Conservation (phyloP, 2,888 invertebrate species). For the Rapana venosa region DNA sequence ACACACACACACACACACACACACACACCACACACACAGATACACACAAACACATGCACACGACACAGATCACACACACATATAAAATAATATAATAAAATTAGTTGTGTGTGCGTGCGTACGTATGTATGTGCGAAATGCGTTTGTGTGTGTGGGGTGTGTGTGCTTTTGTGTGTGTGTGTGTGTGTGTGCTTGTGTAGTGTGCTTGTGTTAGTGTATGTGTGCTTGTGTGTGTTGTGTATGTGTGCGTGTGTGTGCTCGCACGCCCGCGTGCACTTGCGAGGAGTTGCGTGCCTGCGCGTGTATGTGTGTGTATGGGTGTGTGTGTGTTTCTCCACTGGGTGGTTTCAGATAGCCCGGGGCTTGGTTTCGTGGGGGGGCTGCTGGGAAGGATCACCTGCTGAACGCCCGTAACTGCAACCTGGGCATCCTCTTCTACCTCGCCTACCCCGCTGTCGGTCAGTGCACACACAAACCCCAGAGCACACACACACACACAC, state of each 20-base stretch:
- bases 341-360: conserved; percentile 87
- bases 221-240: background rate
- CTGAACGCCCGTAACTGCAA: conserved; percentile 90
- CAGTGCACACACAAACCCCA: too few species aligned
- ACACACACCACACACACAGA: too few species aligned
- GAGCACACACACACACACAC: background rate
- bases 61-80: too few species aligned
- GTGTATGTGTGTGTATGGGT: background rate
- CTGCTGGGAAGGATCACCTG: conserved; percentile 83
- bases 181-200: conserved; percentile 2
- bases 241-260: background rate
- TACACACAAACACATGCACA: too few species aligned
- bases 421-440: conserved; percentile 88
- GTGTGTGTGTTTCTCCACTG: background rate
- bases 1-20: too few species aligned
- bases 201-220: background rate
- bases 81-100: too few species aligned
- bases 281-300: conserved; percentile 1
- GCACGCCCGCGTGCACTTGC: background rate
- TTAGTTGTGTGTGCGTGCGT: too few species aligned
- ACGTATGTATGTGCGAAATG: too few species aligned
- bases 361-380: conserved; percentile 87
- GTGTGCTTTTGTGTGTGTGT: background rate
- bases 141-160: background rate
- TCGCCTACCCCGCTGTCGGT: conserved; percentile 85